Evolutionary conservation across 2,113 vertebrate genomes (phyloP).

Genomic region (Scolopax mira): DNA sequence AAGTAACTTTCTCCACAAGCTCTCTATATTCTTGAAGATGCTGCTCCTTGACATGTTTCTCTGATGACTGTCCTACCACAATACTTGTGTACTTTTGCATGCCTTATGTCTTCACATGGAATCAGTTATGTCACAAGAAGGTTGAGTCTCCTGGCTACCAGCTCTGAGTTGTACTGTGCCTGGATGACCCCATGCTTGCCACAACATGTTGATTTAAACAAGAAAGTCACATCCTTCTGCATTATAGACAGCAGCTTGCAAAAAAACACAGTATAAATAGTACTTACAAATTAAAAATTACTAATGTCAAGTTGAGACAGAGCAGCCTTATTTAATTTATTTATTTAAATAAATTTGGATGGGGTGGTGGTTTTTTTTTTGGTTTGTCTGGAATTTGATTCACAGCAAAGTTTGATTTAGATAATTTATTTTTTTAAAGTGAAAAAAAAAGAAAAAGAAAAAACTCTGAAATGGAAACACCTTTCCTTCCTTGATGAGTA

Average conservation of each 20-base stretch:
- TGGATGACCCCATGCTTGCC: not conserved
- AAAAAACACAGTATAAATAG: not conserved
- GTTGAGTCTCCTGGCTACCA: not conserved
- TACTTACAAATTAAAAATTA: not conserved
- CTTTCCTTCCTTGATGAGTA: not conserved
- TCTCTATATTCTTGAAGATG: not conserved
- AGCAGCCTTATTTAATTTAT: not conserved
- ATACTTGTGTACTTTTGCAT: too few species aligned
- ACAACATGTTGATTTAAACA: not conserved
- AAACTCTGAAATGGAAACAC: not conserved
- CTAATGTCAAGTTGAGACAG: not conserved
- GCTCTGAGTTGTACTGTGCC: not conserved
- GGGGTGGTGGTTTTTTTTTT: rapidly evolving
- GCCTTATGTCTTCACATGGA: rapidly evolving
- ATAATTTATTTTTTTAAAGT: not conserved
- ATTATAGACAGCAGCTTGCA: not conserved
- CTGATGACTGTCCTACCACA: not conserved
- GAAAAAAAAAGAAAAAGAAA: not conserved
- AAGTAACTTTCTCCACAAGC: not conserved
- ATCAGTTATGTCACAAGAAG: not conserved
- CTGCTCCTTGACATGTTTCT: not conserved
- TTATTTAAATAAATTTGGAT: too few species aligned
- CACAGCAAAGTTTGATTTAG: not conserved
- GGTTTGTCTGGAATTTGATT: not conserved
- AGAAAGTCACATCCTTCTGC: not conserved